Evolutionary conservation across 2,888 invertebrate genomes (phyloP), one percentile per base, ranked within the genome.

Genomic region (Thymelicus sylvestris): DNA sequence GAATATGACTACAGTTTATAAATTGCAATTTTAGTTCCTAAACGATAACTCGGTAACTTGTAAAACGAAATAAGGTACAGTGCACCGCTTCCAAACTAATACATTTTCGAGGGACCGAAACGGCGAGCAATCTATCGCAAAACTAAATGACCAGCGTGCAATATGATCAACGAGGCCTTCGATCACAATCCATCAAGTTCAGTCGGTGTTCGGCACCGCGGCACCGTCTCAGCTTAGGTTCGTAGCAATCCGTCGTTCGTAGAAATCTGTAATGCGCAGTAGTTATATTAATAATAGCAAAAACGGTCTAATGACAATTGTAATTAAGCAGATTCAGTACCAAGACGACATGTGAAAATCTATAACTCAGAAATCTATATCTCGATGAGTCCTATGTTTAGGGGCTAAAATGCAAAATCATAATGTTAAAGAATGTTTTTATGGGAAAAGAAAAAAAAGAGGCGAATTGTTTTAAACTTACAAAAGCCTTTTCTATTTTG

Each of bases 151-250:
- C 88, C 87, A 85, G 86, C 83, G 81, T 85, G 86, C 83, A 83
- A 82, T 85, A 88, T 90, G 92, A 92, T 91, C 87, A 88, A 92
- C 82, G 90, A 90, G 84, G 78, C 78, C 78, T 80, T 92, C 92
- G 83, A 91, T 92, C 91, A 87, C 87, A 86, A 91, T 92, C 91
- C 87, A 92, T 92, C 92, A 92, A 84, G 77, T 77, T 73, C 79
- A 79, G 80, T 81, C 81, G 78, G 76, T 77, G 79, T 78, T 79
- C 76, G 77, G 79, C 81, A 77, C 31, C 57, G 57, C 76, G 77
- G 79, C 81, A 77, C 31, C 57, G 57, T 79, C 75, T 75, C 82
- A 83, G 84, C 83, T 84, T 86, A 85, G 88, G 83, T 83, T 83
- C 82, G 74, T 77, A 77, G 79, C 81, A 84, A 83, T 85, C 81